These are phyloP conservation scores for Pheosia tremula DNA, from an alignment of 2,888 invertebrate species.

Conservation along the genomic window DNA sequence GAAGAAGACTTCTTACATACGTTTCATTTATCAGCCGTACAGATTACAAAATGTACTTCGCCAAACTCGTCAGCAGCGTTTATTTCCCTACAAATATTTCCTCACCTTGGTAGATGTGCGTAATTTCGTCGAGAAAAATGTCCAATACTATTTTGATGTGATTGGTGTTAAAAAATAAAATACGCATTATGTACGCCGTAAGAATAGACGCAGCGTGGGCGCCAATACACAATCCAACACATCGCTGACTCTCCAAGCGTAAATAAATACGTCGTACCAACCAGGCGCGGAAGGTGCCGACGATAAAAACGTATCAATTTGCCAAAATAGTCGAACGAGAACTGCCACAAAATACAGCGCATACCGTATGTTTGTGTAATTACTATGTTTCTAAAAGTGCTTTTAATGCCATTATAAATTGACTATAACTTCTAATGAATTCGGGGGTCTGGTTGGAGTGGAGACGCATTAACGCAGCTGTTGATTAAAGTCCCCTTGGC, in stretches of 20 bases:
- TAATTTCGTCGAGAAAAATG: constrained; percentile 29
- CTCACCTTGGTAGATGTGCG: constrained; percentile 16
- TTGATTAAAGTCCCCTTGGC: constrained; percentile 17
- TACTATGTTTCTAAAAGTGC: too few relatives aligned
- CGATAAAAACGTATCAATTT: background rate
- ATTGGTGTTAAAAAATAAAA: constrained; percentile 21
- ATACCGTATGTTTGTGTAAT: too few relatives aligned
- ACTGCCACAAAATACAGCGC: background rate
- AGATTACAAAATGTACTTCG: background rate
- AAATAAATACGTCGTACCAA: background rate
- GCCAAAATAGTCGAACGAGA: background rate
- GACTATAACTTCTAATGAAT: too few relatives aligned
- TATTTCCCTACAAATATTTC: constrained; percentile 16
- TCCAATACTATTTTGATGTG: constrained; percentile 30
- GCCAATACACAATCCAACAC: constrained; percentile 15
- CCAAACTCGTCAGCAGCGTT: constrained; percentile 1
- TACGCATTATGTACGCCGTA: constrained; percentile 19
- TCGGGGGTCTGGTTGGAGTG: background rate
- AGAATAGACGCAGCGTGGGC: constrained; percentile 35
- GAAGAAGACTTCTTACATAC: too few relatives aligned
- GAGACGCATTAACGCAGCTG: constrained; percentile 6
- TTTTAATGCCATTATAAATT: too few relatives aligned
- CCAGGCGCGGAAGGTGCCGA: background rate
- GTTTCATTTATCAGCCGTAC: background rate
- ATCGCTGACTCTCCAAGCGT: background rate